Conservation (phyloP, 1,140 invertebrate species). For the Vanessa atalanta region DNA sequence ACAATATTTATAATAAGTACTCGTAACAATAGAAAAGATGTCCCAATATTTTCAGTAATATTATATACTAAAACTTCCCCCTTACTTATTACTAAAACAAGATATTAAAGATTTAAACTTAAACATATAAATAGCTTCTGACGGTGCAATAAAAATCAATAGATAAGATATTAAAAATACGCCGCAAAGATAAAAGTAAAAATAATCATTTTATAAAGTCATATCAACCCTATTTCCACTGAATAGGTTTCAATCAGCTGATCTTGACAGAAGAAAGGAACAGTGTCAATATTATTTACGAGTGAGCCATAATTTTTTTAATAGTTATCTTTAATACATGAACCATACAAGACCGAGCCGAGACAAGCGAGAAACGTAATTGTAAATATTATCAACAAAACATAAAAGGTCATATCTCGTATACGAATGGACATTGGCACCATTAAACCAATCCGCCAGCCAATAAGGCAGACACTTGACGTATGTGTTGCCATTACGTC, state of each 20-base stretch:
- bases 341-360: not conserved
- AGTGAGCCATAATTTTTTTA: not conserved
- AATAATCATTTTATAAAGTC: not conserved
- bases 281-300: slow-evolving; percentile 14
- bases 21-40: too few species aligned
- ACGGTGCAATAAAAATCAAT: not conserved
- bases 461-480: slow-evolving; percentile 78
- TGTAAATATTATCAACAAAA: slow-evolving; percentile 3
- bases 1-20: too few species aligned
- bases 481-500: slow-evolving; percentile 77
- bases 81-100: too few species aligned
- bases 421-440: slow-evolving; percentile 49
- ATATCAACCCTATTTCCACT: not conserved
- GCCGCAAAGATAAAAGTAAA: not conserved
- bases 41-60: too few species aligned
- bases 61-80: too few species aligned
- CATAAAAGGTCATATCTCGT: not conserved
- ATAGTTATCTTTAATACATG: slow-evolving; percentile 8
- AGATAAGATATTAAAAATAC: not conserved
- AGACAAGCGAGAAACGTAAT: slow-evolving; percentile 7
- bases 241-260: not conserved
- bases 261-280: slow-evolving; percentile 9
- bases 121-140: too few species aligned
- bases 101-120: too few species aligned
- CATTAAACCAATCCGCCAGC: slow-evolving; percentile 70